These are phyloP conservation scores for Dicerorhinus sumatrensis DNA, from an alignment of 2,113 vertebrate genomes.

Conservation along the genomic window DNA sequence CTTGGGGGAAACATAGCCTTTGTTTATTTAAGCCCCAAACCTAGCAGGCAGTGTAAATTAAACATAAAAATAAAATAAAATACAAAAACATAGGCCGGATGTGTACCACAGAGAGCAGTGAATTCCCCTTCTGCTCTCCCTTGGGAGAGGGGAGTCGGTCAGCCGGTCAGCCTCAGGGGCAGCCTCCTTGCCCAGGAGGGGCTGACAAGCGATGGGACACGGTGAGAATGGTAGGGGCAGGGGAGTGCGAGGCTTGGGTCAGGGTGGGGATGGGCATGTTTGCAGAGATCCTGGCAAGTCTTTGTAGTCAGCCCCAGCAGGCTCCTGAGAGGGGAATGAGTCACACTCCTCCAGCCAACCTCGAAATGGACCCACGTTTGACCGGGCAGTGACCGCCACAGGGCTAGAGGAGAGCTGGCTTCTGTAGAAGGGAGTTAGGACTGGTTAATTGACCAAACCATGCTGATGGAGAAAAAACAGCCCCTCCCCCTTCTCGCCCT, in stretches of 20 bases:
- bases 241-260: conserved; percentile 1
- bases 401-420: background rate
- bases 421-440: background rate
- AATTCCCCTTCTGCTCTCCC: conserved; percentile 17
- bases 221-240: background rate
- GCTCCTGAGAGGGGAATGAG: conserved; percentile 39
- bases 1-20: conserved; percentile 56
- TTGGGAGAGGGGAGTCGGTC: background rate
- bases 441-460: background rate
- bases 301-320: conserved; percentile 46
- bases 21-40: conserved; percentile 77
- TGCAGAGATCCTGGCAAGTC: conserved; percentile 13
- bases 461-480: conserved; percentile 23
- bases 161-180: background rate
- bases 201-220: background rate
- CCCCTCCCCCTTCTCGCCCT: background rate
- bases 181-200: background rate
- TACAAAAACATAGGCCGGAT: conserved; percentile 40
- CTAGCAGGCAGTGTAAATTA: conserved; percentile 70
- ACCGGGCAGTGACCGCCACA: background rate
- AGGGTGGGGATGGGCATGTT: conserved; percentile 7
- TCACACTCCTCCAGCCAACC: conserved; percentile 37
- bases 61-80: conserved; percentile 70
- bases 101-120: conserved; percentile 9
- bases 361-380: conserved; percentile 11